A percentile compares a stretch with the other conserved stretches of the same genome.
phyloP scores from a whole-genome alignment of 1,140 invertebrate species.

The Drosophila pectinifera region DNA sequence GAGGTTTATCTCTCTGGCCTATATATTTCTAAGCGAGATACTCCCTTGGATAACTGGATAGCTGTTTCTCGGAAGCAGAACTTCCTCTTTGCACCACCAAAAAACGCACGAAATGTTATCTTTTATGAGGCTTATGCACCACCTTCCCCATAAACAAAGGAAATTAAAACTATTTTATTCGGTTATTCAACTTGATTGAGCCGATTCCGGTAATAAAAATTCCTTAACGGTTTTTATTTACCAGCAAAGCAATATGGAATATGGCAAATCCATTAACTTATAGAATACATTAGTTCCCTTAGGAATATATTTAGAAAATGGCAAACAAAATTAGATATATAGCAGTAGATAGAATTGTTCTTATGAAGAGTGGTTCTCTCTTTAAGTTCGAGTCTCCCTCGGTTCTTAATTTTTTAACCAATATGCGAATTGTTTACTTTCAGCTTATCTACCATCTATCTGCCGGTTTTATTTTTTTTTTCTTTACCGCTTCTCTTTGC shows the following conservation, averaged over 20 bases:
- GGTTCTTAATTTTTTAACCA: not conserved
- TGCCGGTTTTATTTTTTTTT: constrained; percentile 18
- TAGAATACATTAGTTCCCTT: too few species aligned
- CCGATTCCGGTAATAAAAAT: not conserved
- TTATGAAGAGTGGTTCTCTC: not conserved
- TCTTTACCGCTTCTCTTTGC: not conserved
- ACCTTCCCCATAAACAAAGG: constrained; percentile 4
- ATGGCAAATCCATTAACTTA: not conserved
- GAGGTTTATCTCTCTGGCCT: constrained; percentile 24
- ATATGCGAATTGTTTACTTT: constrained; percentile 32
- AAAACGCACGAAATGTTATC: constrained; percentile 1
- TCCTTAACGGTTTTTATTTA: not conserved
- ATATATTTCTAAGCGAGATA: constrained; percentile 29
- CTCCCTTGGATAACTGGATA: constrained; percentile 17
- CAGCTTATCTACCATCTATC: constrained; percentile 35
- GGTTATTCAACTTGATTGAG: not conserved
- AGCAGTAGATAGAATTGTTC: too few species aligned
- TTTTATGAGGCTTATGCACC: not conserved
- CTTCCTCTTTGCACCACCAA: not conserved
- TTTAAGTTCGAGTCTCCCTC: not conserved
- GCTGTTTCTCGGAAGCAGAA: constrained; percentile 10
- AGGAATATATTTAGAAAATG: too few species aligned
- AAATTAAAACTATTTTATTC: not conserved
- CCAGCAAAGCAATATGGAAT: too few species aligned
- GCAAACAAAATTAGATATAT: too few species aligned